phyloP scores from a whole-genome alignment of 2,888 invertebrate species.

The Spilarctia lutea region DNA sequence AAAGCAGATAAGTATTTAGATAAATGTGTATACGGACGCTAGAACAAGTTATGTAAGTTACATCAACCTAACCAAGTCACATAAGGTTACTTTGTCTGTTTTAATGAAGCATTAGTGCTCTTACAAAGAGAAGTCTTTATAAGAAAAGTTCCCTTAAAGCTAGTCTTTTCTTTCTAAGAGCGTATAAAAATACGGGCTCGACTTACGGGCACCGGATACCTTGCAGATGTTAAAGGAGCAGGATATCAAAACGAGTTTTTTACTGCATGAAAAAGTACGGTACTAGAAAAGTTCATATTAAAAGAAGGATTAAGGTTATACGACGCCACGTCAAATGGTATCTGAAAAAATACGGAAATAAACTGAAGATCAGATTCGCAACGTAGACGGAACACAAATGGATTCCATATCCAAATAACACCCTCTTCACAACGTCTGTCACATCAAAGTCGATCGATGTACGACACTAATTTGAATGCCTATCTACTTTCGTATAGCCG shows the following conservation, averaged over 20 bases:
- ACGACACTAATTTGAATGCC: slow-evolving; percentile 65
- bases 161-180: slow-evolving; percentile 43
- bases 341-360: slow-evolving; percentile 61
- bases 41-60: slow-evolving; percentile 24
- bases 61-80: not conserved
- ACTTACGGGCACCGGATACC: slow-evolving; percentile 59
- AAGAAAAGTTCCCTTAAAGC: slow-evolving; percentile 46
- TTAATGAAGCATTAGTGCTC: slow-evolving; percentile 15
- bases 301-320: slow-evolving; percentile 32
- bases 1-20: slow-evolving; percentile 44
- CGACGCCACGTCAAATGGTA: slow-evolving; percentile 32
- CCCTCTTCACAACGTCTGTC: slow-evolving; percentile 65
- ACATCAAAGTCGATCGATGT: slow-evolving; percentile 60
- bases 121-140: slow-evolving; percentile 32
- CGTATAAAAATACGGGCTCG: slow-evolving; percentile 63
- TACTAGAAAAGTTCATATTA: slow-evolving; percentile 13
- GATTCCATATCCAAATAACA: slow-evolving; percentile 62
- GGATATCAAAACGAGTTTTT: slow-evolving; percentile 55
- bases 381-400: slow-evolving; percentile 58
- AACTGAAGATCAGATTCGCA: slow-evolving; percentile 61
- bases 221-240: slow-evolving; percentile 67
- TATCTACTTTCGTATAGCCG: slow-evolving; percentile 22
- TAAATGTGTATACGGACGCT: slow-evolving; percentile 38
- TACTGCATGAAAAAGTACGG: slow-evolving; percentile 40
- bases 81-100: not conserved